A percentile compares a stretch with the other conserved stretches of the same genome.
Evolutionary conservation across 2,797 vertebrate species (phyloP).

Genomic region (Pseudochirops cupreus): DNA sequence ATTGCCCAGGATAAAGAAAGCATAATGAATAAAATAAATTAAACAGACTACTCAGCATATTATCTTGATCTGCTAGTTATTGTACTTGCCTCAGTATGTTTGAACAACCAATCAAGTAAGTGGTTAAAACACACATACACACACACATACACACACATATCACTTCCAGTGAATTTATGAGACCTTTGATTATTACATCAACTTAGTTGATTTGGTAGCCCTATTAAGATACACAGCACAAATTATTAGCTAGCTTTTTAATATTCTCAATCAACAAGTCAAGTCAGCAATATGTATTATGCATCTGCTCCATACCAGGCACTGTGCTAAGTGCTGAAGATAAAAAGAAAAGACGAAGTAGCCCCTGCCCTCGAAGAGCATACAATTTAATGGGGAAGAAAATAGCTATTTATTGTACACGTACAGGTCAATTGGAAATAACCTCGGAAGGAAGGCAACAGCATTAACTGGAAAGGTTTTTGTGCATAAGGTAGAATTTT

Average conservation of each 20-base stretch:
- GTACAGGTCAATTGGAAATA: not conserved
- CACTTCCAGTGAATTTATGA: not conserved
- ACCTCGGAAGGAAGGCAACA: not conserved
- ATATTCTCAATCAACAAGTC: not conserved
- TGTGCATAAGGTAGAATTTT: not conserved
- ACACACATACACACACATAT: too few species aligned
- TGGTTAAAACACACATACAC: not conserved
- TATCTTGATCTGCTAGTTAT: not conserved
- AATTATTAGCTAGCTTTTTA: not conserved
- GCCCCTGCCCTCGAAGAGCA: not conserved
- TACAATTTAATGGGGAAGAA: not conserved
- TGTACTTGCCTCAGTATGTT: not conserved
- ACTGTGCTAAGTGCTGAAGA: not conserved
- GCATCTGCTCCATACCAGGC: not conserved
- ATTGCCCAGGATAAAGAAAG: too few species aligned
- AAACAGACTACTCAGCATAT: not conserved
- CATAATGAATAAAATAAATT: too few species aligned
- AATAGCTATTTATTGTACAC: not conserved
- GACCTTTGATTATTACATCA: not conserved
- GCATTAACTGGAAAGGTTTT: not conserved
- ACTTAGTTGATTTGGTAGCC: not conserved
- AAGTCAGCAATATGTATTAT: not conserved
- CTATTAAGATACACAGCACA: not conserved
- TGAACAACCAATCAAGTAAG: not conserved
- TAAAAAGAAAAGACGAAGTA: not conserved